These are phyloP conservation scores for Ctenopoma kingsleyae DNA, from an alignment of 2,797 vertebrate species.

Conservation along the genomic window DNA sequence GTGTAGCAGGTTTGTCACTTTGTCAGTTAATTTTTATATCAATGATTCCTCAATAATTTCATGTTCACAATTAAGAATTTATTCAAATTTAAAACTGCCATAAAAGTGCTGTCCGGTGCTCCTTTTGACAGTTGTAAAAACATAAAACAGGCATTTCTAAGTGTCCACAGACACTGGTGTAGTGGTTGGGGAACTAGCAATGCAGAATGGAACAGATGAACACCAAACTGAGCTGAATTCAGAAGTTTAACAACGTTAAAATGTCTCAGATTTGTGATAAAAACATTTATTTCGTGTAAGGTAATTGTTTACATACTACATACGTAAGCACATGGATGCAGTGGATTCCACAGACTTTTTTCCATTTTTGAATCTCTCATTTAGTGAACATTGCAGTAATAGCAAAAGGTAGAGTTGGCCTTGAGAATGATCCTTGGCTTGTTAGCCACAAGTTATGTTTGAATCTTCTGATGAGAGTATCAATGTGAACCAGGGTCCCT, in stretches of 20 bases:
- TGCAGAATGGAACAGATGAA: constrained; percentile 50
- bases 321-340: constrained; percentile 84
- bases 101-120: constrained; percentile 34
- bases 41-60: constrained; percentile 21
- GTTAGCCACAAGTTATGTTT: constrained; percentile 68
- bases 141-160: constrained; percentile 28
- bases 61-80: constrained; percentile 19
- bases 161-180: constrained; percentile 42
- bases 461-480: constrained; percentile 75
- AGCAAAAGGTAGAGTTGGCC: constrained; percentile 71
- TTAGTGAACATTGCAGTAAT: constrained; percentile 76
- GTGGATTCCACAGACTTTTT: constrained; percentile 75
- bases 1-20: constrained; percentile 20
- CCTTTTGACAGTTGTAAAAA: constrained; percentile 30
- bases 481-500: constrained; percentile 77
- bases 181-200: constrained; percentile 35
- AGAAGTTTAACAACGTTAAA: constrained; percentile 80
- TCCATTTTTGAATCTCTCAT: constrained; percentile 73
- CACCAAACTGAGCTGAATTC: constrained; percentile 70
- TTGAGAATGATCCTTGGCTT: constrained; percentile 67
- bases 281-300: constrained; percentile 89
- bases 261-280: constrained; percentile 85
- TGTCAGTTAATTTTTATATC: constrained; percentile 26
- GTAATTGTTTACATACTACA: constrained; percentile 88
- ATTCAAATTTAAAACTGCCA: constrained; percentile 31